Evolutionary conservation across 2,797 vertebrate species (phyloP), one percentile per base, ranked within the genome.

Genomic region (Pangasius sanitwongsei): DNA sequence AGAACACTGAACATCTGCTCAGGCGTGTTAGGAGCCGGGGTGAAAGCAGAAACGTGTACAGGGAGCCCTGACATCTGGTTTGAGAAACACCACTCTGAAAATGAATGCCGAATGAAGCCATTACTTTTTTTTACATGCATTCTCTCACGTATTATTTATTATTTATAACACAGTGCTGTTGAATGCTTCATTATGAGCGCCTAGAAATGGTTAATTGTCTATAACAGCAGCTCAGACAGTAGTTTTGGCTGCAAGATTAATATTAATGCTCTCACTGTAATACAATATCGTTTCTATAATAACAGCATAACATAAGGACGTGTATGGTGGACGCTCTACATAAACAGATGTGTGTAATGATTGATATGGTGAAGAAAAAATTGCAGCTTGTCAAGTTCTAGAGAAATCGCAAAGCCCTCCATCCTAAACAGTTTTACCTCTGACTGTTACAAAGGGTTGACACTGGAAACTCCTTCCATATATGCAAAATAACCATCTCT

Each of bases 1-100:
- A 83, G 80, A 83, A 65, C 63, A 85, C 48, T 34, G 65, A 70
- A 85, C 83, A 85, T 85, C 83, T 85, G 83, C 44, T 85, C 65
- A 69, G 28, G 28, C 18, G 16, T 69, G 41, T 69, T 34, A n/a
- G 63, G 44, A 84, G 63, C 63, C 28, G 4, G 2, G 63, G 41
- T 69, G 44, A 50, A 53, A 85, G 44, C 44, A 37, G 44, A 85
- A 85, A 31, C 44, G 1, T 53, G 18, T 63, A 61, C 53, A 20
- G 53, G 78, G 78, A 63, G 59, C 81, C 23, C 2, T 65, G 34
- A 63, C 57, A 65, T 44, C 81, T 65, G 57, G 23, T 63, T 83
- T 53, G 83, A 63, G 83, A 20, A 31, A 50, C 25, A 69, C 13
- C 31, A 25, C 44, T 53, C 44, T 69, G 44, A 85, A 65, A 69